Base-by-base conservation (phyloP, 2,113 vertebrate genomes). In the Eurypyga helias region DNA sequence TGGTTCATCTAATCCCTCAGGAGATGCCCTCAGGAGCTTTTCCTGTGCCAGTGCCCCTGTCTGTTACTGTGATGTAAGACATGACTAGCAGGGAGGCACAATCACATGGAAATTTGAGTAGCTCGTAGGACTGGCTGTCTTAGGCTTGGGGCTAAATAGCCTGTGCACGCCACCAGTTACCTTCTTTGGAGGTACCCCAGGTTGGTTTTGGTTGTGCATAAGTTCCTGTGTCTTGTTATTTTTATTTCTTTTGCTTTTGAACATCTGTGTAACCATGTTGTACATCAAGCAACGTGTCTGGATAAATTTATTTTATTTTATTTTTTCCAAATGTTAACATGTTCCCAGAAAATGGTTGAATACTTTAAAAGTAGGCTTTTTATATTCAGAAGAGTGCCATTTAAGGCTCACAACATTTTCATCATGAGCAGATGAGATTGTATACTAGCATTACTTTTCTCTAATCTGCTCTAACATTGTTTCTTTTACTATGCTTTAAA, bases 291-390 rank as follows among this genome's bases (percentile, higher is more conserved):
- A 76, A 71, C 34, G 61, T 34, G 11, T 20, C 17, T 76, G 31
- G n/a, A 51, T 80, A 69, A 41, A 73, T 89, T 41, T 62, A 62
- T 46, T 76, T 66, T 64, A 34, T 72, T 94, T 83, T 96, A 29
- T 77, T 70, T 13, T 84, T 84, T 77, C n/a, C 49, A 43, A 46
- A 79, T 34, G 8, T 75, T 87, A 58, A 11, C n/a, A 19, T 49
- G 21, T 72, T 80, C 29, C 29, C 57, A 69, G 46, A 78, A 78
- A 70, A 88, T 29, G 4, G 57, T 85, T 76, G 29, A 24, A 36
- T 58, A 77, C 23, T 83, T 64, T n/a, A 38, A 84, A 83, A 76
- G n/a, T 13, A 64, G 16, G 18, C 12, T 51, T 89, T 84, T 82
- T 1, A 41, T 67, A 21, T 89, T 67, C 46, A 36, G 29, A 93